These are phyloP conservation scores for Catharus minimus DNA, from an alignment of 2,113 vertebrate species.

Conservation along the genomic window DNA sequence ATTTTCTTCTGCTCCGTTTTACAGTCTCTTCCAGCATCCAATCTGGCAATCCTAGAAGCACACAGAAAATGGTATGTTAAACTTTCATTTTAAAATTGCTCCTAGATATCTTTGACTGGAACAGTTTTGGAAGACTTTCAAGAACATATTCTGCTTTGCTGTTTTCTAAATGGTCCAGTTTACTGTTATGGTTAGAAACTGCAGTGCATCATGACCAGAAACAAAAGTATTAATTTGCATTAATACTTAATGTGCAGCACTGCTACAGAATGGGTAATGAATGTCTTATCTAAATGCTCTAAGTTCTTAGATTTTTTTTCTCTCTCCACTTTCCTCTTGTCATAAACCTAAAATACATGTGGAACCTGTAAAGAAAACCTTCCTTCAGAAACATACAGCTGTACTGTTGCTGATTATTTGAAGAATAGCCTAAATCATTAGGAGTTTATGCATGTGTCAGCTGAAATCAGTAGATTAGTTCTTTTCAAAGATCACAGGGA, in stretches of 20 bases:
- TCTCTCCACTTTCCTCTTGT: background rate
- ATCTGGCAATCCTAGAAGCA: slow-evolving; percentile 11
- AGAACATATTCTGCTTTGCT: background rate
- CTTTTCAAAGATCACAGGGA: background rate
- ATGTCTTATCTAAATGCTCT: background rate
- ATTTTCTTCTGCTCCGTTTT: background rate
- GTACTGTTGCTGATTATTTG: background rate
- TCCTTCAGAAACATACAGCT: background rate
- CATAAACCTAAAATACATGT: background rate
- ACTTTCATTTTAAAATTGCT: background rate
- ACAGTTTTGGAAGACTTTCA: background rate
- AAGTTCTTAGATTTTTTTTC: background rate
- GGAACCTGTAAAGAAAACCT: background rate
- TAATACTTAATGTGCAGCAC: background rate
- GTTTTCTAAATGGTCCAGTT: background rate
- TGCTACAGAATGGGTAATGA: background rate
- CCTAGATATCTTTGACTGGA: background rate
- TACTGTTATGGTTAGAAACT: background rate
- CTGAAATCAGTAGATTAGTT: background rate
- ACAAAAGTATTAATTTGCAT: background rate
- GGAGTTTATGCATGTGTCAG: background rate
- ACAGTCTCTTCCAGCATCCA: background rate
- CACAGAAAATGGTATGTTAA: slow-evolving; percentile 70
- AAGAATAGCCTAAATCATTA: background rate
- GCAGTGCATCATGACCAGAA: background rate